Evolutionary conservation across 2,888 invertebrate genomes (phyloP).

Genomic region (Chironomus tentans): DNA sequence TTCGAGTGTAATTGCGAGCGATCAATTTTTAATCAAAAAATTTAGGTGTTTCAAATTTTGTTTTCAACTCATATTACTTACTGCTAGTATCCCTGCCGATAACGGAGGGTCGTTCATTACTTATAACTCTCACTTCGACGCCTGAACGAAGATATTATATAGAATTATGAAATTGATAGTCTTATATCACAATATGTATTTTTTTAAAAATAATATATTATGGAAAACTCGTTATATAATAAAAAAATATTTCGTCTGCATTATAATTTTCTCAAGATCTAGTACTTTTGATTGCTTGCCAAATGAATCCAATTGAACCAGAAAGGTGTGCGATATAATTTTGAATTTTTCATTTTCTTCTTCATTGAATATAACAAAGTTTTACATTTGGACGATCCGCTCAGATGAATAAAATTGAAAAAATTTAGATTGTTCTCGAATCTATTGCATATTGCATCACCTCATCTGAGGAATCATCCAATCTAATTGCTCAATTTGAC

Average conservation of each 20-base stretch:
- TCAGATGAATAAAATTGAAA: too few species aligned
- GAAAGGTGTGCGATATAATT: neutral
- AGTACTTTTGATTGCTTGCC: neutral
- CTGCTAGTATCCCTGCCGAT: conserved; percentile 2
- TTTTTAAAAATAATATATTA: neutral
- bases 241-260: neutral
- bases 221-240: neutral
- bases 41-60: neutral
- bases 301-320: neutral
- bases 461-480: too few species aligned
- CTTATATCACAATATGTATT: neutral
- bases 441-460: too few species aligned
- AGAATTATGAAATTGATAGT: neutral
- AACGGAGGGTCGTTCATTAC: conserved; percentile 8
- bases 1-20: neutral
- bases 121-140: conserved; percentile 23
- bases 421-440: too few species aligned
- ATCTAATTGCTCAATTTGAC: too few species aligned
- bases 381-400: neutral
- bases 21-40: neutral
- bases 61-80: conserved; percentile 15
- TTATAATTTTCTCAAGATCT: neutral
- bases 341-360: neutral
- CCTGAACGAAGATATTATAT: conserved; percentile 11
- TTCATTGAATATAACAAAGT: neutral